Evolutionary conservation across 2,888 invertebrate genomes (phyloP).

Genomic region (Epistrophe grossulariae): DNA sequence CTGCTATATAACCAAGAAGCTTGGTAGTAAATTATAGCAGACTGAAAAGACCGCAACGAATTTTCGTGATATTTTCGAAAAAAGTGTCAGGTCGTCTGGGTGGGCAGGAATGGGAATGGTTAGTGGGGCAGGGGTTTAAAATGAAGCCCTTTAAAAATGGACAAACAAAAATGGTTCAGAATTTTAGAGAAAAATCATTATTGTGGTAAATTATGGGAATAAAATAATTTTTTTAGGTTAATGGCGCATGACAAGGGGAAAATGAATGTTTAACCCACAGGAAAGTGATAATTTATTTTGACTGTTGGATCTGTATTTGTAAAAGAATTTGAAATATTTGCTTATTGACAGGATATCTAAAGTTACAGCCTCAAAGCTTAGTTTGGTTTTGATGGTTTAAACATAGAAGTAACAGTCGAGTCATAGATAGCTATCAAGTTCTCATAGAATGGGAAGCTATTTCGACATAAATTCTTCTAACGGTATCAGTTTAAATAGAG

Average conservation of each 20-base stretch:
- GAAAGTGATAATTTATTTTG: slow-evolving; percentile 2
- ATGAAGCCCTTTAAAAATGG: slow-evolving; percentile 3
- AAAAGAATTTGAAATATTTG: neutral
- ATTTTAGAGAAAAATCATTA: slow-evolving; percentile 27
- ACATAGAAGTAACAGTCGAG: too few relatives aligned
- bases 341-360: neutral
- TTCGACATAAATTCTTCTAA: too few relatives aligned
- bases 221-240: neutral
- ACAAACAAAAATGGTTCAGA: neutral
- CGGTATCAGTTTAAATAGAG: too few relatives aligned
- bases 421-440: too few relatives aligned
- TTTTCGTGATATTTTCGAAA: slow-evolving; percentile 32
- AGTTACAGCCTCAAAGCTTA: neutral
- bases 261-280: slow-evolving; percentile 46
- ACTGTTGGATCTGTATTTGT: too few relatives aligned
- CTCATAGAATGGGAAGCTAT: too few relatives aligned
- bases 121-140: neutral
- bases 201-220: slow-evolving; percentile 3
- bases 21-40: slow-evolving; percentile 61
- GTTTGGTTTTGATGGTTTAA: too few relatives aligned
- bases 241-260: slow-evolving; percentile 20
- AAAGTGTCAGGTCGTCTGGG: neutral
- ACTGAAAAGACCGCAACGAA: slow-evolving; percentile 54
- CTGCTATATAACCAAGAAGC: slow-evolving; percentile 15
- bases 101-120: neutral